These are phyloP conservation scores for Brachyalestes nurse DNA, from an alignment of 2,797 vertebrate genomes.

Conservation along the genomic window DNA sequence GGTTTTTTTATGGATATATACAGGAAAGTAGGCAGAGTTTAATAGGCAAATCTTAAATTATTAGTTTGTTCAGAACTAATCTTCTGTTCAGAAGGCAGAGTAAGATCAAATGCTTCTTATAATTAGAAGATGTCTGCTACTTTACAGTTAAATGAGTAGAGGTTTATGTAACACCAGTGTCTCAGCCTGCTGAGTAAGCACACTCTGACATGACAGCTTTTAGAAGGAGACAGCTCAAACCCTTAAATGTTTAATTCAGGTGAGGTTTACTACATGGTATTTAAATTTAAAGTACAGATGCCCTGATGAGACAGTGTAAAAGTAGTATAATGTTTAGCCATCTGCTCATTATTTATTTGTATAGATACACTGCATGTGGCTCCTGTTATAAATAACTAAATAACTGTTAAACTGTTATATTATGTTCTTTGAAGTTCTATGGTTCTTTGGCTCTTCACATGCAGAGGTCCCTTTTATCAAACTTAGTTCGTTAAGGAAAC, in stretches of 20 bases:
- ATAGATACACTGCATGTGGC: too few species aligned
- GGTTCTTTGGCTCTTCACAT: too few species aligned
- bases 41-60: not conserved
- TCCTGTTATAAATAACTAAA: too few species aligned
- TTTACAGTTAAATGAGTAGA: slow-evolving; percentile 3
- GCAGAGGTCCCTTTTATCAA: not conserved
- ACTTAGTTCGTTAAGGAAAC: too few species aligned
- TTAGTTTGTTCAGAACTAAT: not conserved
- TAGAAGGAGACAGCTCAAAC: not conserved
- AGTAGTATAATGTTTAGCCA: too few species aligned
- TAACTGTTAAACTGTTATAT: too few species aligned
- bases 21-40: not conserved
- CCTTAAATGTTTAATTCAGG: not conserved
- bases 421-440: too few species aligned
- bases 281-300: not conserved
- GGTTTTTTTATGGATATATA: not conserved
- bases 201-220: not conserved
- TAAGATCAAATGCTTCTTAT: not conserved
- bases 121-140: not conserved
- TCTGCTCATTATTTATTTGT: too few species aligned
- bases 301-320: too few species aligned
- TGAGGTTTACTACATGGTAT: not conserved
- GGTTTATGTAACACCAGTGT: slow-evolving; percentile 1
- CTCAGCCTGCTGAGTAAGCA: not conserved
- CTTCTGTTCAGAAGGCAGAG: not conserved